Conservation (phyloP, 2,888 invertebrate genomes). For the Caprella mutica region DNA sequence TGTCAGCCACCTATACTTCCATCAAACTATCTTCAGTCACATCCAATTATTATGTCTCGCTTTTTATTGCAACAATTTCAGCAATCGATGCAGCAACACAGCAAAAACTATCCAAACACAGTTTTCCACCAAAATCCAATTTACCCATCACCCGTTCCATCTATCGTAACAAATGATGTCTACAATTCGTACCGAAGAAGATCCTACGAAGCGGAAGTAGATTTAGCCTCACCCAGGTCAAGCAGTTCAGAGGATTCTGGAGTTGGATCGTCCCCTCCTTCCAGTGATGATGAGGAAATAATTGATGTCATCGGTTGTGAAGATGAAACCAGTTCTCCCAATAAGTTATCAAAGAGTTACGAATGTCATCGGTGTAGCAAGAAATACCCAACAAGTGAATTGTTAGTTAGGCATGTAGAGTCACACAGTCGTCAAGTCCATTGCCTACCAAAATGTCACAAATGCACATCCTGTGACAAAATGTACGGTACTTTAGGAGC, state of each 20-base stretch:
- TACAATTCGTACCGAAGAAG: no score
- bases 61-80: no score
- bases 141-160: no score
- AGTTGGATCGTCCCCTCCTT: neutral
- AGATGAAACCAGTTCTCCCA: neutral
- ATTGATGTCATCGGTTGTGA: neutral
- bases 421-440: neutral
- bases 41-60: no score
- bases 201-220: neutral
- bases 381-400: neutral
- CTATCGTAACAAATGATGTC: no score
- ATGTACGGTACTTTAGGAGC: constrained; percentile 90
- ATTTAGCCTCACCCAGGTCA: constrained; percentile 5
- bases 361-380: neutral
- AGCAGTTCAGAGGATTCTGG: constrained; percentile 12
- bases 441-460: neutral
- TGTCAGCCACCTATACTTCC: no score
- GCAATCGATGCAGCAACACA: no score
- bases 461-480: constrained; percentile 92
- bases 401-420: neutral
- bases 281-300: neutral
- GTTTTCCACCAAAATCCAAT: no score
- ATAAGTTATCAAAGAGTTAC: neutral
- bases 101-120: no score
- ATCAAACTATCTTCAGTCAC: no score